These are phyloP conservation scores for Neodiprion fabricii DNA, from an alignment of 1,140 invertebrate species.

Conservation along the genomic window DNA sequence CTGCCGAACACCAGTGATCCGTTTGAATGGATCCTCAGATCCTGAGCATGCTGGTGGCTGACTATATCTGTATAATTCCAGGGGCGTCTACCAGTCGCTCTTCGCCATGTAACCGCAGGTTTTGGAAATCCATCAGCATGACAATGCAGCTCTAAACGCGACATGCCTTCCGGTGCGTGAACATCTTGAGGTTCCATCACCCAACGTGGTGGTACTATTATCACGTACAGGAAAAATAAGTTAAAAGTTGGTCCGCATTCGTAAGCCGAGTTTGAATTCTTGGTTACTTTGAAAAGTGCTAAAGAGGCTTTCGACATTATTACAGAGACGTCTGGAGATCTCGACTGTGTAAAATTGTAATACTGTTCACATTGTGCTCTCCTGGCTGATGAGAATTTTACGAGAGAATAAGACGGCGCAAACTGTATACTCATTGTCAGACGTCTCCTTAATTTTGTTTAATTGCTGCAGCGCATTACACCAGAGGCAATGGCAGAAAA, in stretches of 20 bases:
- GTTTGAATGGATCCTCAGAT: constrained; percentile 76
- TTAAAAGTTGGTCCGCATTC: neutral
- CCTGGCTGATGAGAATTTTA: no score
- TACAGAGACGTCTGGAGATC: neutral
- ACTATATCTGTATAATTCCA: constrained; percentile 85
- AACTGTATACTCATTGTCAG: neutral
- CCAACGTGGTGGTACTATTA: constrained; percentile 89
- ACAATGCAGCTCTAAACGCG: constrained; percentile 81
- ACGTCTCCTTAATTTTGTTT: neutral
- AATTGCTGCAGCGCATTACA: constrained; percentile 1
- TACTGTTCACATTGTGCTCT: neutral
- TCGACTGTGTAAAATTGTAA: neutral
- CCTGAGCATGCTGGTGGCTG: constrained; percentile 53
- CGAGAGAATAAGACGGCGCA: no score
- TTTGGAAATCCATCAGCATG: constrained; percentile 90
- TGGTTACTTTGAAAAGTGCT: neutral
- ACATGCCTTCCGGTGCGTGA: constrained; percentile 83
- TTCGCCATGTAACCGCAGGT: constrained; percentile 87
- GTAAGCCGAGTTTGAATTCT: neutral
- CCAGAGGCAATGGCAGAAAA: neutral
- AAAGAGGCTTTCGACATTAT: neutral
- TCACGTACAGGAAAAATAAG: constrained; percentile 15
- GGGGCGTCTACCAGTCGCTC: constrained; percentile 79
- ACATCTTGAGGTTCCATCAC: constrained; percentile 86
- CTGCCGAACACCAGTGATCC: constrained; percentile 82